Base-by-base conservation (phyloP, 1,140 invertebrate genomes). In the Drosophila sturtevanti region DNA sequence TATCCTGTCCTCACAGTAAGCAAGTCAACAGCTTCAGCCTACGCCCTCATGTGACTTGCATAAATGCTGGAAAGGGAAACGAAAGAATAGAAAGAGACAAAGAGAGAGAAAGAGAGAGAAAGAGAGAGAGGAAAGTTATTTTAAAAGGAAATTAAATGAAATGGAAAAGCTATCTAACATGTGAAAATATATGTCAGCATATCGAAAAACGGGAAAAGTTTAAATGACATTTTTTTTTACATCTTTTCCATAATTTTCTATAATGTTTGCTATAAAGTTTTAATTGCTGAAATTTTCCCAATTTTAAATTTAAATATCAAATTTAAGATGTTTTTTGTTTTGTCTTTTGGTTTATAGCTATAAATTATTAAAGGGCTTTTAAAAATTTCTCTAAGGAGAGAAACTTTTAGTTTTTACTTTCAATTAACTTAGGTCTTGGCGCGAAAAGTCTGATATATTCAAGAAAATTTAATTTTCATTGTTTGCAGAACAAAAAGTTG, bases 211-310 rank as follows among this genome's bases (percentile, higher is more conserved):
- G 41, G 58, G 37, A 37, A 68, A 73, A 77, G 67, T 77, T 77
- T 76, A 85, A 85, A 85, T 85, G 68, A 80, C 65, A 48, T 48
- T 68, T 74, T 71, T 72, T 59, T 65, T 38, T 27, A 59, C 48
- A 72, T 48, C 52, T n/a, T 16, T 48, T 4, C 38, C 60, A 55
- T n/a, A 58, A 63, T 63, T 59, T 71, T 66, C 41, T 58, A 68
- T 56, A 37, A 60, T 60, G 38, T 52, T 21, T 18, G 34, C 63
- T 54, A 34, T 56, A 48, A 65, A 58, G 55, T 72, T 73, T 81
- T 81, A 81, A 81, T 67, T 81, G 69, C 54, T 61, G 24, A 48
- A 48, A 48, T 48, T 48, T 48, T 21, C 41, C 10, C 41, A 18
- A 48, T 48, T 21, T 21, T 18, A 21, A 9, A 48, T 48, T 18